These are phyloP conservation scores for Sarcophaga variegata DNA, from an alignment of 2,888 invertebrate genomes.

Conservation along the genomic window DNA sequence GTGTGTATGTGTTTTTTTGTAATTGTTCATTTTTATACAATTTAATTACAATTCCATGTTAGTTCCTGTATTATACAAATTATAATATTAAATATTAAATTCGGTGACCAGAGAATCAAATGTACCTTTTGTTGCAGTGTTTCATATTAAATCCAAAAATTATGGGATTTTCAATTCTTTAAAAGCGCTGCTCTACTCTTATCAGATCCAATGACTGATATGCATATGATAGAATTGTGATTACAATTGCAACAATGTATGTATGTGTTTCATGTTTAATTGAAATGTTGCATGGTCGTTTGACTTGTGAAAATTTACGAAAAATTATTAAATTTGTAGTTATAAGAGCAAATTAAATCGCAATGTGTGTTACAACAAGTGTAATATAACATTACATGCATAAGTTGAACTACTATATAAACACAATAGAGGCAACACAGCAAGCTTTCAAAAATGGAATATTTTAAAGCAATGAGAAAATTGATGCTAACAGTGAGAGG, in stretches of 20 bases:
- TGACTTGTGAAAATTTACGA: neutral
- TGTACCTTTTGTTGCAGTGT: neutral
- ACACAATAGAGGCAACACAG: too few species aligned
- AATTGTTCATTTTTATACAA: neutral
- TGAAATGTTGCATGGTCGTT: conserved; percentile 10
- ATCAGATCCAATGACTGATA: neutral
- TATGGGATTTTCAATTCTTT: neutral
- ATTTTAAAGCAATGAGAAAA: too few species aligned
- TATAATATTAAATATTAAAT: conserved; percentile 21
- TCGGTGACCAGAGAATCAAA: neutral
- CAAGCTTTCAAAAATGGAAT: too few species aligned
- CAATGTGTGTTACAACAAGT: too few species aligned
- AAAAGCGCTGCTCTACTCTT: neutral
- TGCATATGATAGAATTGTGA: conserved; percentile 63
- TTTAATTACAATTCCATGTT: conserved; percentile 60
- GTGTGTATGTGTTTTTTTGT: neutral
- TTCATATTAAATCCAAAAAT: too few species aligned
- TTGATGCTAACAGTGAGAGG: too few species aligned
- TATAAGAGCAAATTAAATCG: neutral
- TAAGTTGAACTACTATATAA: too few species aligned
- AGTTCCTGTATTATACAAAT: conserved; percentile 10
- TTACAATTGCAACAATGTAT: conserved; percentile 50
- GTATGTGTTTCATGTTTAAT: conserved; percentile 33
- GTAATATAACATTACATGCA: too few species aligned
- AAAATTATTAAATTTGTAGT: conserved; percentile 53